Base-by-base conservation (phyloP, 92 coral and sea anemone species). In the Hydrozoanthus gracilis region DNA sequence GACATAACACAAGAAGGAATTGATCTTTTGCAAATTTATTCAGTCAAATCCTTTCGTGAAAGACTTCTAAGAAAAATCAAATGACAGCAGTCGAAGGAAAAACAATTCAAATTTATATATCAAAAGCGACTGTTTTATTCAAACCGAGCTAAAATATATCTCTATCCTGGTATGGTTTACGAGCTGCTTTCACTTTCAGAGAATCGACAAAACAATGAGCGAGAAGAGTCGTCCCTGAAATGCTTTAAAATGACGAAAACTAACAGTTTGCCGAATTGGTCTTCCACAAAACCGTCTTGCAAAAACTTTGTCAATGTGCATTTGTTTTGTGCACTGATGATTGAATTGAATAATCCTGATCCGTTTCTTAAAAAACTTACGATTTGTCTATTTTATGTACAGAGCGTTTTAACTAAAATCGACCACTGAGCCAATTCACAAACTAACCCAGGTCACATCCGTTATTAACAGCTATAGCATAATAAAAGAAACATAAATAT, bases 1-100 rank as follows among this genome's bases (percentile, higher is more conserved):
- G 9, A 58, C 1, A 58, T 4, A 58, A 58, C 12, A 58, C 4
- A 58, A 58, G 15, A 58, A 15, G 15, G 44, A 44, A 16, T 66
- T 66, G 8, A 4, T 6, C 9, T 66, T 66, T 20, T 66, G 71
- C 71, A 11, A 66, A 66, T 79, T 64, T 79, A 79, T 44, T 79
- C 5, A 61, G 84, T 79, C 84, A 79, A 79, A 79, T 79, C 84
- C 84, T 60, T 61, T 17, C 17, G 72, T 61, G 62, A 79, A 16
- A 78, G 4, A 16, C 2, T 73, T 16, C 11, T 17, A 48, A 47
- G 55, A 75, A 20, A 75, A 18, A n/a, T 17, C 55, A 10, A 10
- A 39, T 39, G 64, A 3, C 15, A 74, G 17, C 47, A 49, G 39
- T 27, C 39, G 1, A 27, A 27, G 39, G 39, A 27, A 27, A 27